These are phyloP conservation scores for Siniperca scherzeri DNA, from an alignment of 2,797 vertebrate species.

Conservation along the genomic window DNA sequence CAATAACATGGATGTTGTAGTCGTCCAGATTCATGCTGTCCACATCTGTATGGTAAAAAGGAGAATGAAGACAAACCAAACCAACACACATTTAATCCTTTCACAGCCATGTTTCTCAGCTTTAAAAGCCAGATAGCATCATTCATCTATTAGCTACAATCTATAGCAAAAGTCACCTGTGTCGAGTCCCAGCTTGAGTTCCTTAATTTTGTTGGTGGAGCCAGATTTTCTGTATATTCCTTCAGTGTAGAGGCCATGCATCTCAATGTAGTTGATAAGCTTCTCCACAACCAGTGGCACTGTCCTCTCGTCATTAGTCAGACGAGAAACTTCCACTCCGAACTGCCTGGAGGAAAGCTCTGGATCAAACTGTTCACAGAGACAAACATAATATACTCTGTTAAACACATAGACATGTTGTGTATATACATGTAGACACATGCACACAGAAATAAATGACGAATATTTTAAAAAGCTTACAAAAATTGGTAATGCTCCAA, in stretches of 20 bases:
- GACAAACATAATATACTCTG: constrained; percentile 35
- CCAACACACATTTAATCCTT: background rate
- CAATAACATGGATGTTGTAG: constrained; percentile 99
- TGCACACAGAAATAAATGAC: constrained; percentile 19
- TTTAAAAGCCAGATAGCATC: background rate
- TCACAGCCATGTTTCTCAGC: background rate
- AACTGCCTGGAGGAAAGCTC: constrained; percentile 96
- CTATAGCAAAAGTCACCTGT: constrained; percentile 83
- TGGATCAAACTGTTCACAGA: constrained; percentile 90
- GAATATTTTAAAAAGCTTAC: background rate
- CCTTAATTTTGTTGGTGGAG: constrained; percentile 97
- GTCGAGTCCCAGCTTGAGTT: constrained; percentile 94
- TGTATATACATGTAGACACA: background rate
- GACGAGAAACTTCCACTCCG: constrained; percentile 94
- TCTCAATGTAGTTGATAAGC: constrained; percentile 98
- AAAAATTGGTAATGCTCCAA: background rate
- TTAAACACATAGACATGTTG: background rate
- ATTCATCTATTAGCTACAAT: background rate
- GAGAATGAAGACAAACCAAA: constrained; percentile 16
- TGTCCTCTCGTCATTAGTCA: constrained; percentile 93
- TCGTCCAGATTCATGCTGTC: constrained; percentile 94
- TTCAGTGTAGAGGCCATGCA: constrained; percentile 98
- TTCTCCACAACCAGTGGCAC: constrained; percentile 97
- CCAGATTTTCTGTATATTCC: constrained; percentile 98
- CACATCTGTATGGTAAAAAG: constrained; percentile 86